A percentile compares a stretch with the other conserved stretches of the same genome.
Evolutionary conservation across 2,797 vertebrate species (phyloP).

Genomic region (Apogon talboti): DNA sequence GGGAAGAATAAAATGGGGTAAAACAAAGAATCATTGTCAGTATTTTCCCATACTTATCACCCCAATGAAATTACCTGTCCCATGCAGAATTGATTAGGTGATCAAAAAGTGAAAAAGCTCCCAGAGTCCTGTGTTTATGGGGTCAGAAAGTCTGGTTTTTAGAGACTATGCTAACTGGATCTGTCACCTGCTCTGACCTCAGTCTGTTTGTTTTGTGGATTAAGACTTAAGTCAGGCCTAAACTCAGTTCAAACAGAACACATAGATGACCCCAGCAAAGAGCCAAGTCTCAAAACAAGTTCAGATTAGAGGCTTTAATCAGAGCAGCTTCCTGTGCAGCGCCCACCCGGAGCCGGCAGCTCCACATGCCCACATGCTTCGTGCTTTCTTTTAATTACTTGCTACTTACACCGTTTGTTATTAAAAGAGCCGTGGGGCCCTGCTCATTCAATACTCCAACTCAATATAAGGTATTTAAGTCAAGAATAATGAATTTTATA

Average conservation of each 20-base stretch:
- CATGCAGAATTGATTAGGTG: no score
- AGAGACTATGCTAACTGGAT: not conserved
- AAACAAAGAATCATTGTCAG: not conserved
- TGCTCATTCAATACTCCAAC: no score
- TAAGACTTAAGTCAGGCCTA: conserved; percentile 35
- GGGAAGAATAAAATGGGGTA: not conserved
- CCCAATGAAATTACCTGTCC: conserved; percentile 5
- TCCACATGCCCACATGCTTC: not conserved
- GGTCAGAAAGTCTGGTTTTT: no score
- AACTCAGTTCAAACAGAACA: conserved; percentile 47
- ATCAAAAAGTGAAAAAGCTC: no score
- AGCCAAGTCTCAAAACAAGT: conserved; percentile 33
- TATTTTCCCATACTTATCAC: not conserved
- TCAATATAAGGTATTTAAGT: no score
- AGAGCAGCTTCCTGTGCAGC: conserved; percentile 13
- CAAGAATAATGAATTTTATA: no score
- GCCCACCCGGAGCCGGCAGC: not conserved
- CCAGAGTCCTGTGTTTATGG: no score
- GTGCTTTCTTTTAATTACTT: not conserved
- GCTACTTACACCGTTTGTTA: not conserved
- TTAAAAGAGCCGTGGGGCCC: not conserved
- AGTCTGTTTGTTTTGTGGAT: conserved; percentile 45
- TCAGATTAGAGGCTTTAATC: conserved; percentile 35
- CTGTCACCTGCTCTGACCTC: conserved; percentile 1
- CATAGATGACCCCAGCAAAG: conserved; percentile 19